Conservation (phyloP, 2,113 vertebrate species). For the Trichechus manatus region DNA sequence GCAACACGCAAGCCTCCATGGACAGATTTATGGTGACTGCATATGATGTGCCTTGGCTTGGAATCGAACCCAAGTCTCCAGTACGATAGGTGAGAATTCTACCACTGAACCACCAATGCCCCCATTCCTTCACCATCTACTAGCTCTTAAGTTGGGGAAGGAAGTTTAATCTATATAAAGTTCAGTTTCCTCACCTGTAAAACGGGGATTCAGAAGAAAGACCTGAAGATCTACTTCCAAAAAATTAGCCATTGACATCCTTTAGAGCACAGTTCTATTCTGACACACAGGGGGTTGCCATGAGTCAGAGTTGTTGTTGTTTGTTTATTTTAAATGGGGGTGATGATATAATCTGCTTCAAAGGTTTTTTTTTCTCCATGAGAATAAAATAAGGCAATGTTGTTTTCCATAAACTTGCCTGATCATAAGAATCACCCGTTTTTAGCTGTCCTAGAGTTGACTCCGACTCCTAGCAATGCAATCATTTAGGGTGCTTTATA, state of each 20-base stretch:
- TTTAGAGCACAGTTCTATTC: background rate
- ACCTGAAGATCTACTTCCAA: background rate
- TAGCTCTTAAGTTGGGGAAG: background rate
- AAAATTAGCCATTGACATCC: background rate
- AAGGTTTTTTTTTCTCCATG: background rate
- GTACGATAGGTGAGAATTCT: background rate
- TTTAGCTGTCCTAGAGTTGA: background rate
- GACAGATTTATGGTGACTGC: background rate
- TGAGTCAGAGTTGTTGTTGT: background rate
- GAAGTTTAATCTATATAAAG: background rate
- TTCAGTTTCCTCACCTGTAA: background rate
- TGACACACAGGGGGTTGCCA: background rate
- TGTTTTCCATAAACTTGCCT: background rate
- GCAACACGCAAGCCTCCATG: background rate
- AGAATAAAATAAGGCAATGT: background rate
- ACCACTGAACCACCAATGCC: too few relatives aligned
- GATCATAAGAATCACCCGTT: background rate
- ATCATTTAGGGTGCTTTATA: background rate
- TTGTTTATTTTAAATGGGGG: background rate
- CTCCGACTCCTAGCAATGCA: background rate
- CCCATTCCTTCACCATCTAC: too few relatives aligned
- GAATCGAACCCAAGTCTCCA: background rate
- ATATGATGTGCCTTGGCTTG: background rate
- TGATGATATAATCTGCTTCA: background rate
- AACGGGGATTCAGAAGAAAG: background rate